Base-by-base conservation (phyloP, 2,888 invertebrate genomes). In the Epicampocera succincta region DNA sequence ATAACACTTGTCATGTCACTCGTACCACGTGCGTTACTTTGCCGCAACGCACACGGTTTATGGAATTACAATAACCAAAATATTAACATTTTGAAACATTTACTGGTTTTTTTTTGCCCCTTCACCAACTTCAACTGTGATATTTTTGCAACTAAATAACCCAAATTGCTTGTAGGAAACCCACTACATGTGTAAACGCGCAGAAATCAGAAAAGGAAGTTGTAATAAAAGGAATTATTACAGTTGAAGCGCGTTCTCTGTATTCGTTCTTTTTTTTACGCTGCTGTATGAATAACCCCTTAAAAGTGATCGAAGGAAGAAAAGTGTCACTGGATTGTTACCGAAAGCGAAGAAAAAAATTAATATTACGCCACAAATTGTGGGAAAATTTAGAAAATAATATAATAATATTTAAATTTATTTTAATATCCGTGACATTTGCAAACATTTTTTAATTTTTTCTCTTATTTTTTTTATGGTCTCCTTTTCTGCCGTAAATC, bases 1-100 rank as follows among this genome's bases (percentile, higher is more conserved):
- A 78, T 66, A 82, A 61, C 78, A 78, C 77, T 81, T 82, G 82
- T 78, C 82, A 78, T 82, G 74, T 78, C 71, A 71, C 74, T 71
- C 78, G 21, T 71, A 50, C 60, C 78, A 78, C 19, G 29, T 48
- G 29, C 56, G 29, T 33, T 50, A 13, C n/a, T 46, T 8, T 13
- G 44, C 52, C 17, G 6, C 5, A 13, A 29, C 44, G 15, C 19
- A 5, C 21, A 54, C 12, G 3, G 33, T 33, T 33, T 33, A 38
- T 19, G 12, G 25, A 40, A 38, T 52, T 38, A 58, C 12, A 71
- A 65, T 33, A 48, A 40, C 13, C n/a, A 50, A 48, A 61, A 77
- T 63, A 73, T 74, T 79, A 66, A 48, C 21, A 73, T 68, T 61
- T 66, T 61, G 60, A 46, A 15, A 54, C 19, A 38, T 4, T 13